Evolutionary conservation across 2,797 vertebrate genomes (phyloP).

Genomic region (Salmo trutta): DNA sequence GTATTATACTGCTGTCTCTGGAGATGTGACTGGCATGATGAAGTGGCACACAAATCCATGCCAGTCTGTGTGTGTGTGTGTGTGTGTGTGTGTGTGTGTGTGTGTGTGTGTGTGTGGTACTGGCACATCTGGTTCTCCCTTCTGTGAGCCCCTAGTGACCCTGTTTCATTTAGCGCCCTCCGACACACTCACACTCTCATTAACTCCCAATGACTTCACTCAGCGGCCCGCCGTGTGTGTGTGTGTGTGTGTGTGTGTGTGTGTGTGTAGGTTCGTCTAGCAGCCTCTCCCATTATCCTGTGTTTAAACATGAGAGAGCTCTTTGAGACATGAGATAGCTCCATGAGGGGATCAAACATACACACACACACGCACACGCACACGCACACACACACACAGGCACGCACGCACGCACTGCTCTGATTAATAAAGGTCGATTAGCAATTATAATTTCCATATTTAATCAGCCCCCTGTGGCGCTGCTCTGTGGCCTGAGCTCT

Average conservation of each 20-base stretch:
- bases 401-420: slow-evolving; percentile 55
- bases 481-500: slow-evolving; percentile 69
- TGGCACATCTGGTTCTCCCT: slow-evolving; percentile 61
- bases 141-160: slow-evolving; percentile 57
- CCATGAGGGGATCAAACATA: slow-evolving; percentile 56
- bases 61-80: not conserved
- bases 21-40: not conserved
- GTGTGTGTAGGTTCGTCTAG: slow-evolving; percentile 41
- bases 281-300: slow-evolving; percentile 62
- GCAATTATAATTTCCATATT: slow-evolving; percentile 83
- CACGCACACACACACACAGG: slow-evolving; percentile 18
- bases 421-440: slow-evolving; percentile 85
- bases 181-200: slow-evolving; percentile 58
- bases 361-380: slow-evolving; percentile 26
- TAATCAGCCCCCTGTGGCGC: slow-evolving; percentile 79
- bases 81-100: slow-evolving; percentile 8
- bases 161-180: slow-evolving; percentile 46
- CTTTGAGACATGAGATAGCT: slow-evolving; percentile 63
- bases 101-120: slow-evolving; percentile 32
- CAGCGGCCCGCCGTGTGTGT: slow-evolving; percentile 11
- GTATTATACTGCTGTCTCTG: not conserved
- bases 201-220: slow-evolving; percentile 36
- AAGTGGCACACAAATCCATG: not conserved
- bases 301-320: slow-evolving; percentile 74
- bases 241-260: slow-evolving; percentile 12